Evolutionary conservation across 2,888 invertebrate species (phyloP).

Genomic region (Ichneumon xanthorius): DNA sequence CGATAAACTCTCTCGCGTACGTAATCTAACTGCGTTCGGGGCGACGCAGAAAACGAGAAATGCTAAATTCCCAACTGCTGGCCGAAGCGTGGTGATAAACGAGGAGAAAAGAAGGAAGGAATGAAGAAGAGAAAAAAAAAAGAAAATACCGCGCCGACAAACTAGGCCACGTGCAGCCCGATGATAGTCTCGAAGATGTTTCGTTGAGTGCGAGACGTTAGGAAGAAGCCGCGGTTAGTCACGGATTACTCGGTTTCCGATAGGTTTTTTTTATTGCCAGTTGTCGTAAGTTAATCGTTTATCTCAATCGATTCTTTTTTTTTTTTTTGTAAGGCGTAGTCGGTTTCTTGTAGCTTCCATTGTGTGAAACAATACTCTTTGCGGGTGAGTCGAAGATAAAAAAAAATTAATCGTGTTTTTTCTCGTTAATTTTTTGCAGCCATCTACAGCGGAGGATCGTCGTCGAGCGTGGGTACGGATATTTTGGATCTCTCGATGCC

Average conservation of each 20-base stretch:
- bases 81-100: conserved; percentile 60
- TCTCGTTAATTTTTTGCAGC: conserved; percentile 72
- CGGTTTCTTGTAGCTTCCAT: background rate
- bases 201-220: conserved; percentile 63
- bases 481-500: conserved; percentile 96
- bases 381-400: background rate
- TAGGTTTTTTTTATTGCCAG: conserved; percentile 1
- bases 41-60: conserved; percentile 54
- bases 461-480: conserved; percentile 90
- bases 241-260: conserved; percentile 40
- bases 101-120: conserved; percentile 11
- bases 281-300: conserved; percentile 24
- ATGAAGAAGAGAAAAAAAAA: conserved; percentile 29
- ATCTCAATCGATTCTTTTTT: background rate
- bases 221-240: conserved; percentile 27
- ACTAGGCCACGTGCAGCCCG: conserved; percentile 76
- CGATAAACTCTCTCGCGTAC: conserved; percentile 60
- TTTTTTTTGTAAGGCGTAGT: background rate
- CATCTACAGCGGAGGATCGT: conserved; percentile 82
- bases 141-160: conserved; percentile 66
- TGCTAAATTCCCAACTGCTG: conserved; percentile 64
- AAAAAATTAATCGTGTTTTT: background rate
- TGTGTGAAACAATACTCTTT: background rate
- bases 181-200: conserved; percentile 67
- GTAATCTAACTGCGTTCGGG: conserved; percentile 57